Evolutionary conservation across 2,888 invertebrate species (phyloP).

Genomic region (Lepidochitona cinerea): DNA sequence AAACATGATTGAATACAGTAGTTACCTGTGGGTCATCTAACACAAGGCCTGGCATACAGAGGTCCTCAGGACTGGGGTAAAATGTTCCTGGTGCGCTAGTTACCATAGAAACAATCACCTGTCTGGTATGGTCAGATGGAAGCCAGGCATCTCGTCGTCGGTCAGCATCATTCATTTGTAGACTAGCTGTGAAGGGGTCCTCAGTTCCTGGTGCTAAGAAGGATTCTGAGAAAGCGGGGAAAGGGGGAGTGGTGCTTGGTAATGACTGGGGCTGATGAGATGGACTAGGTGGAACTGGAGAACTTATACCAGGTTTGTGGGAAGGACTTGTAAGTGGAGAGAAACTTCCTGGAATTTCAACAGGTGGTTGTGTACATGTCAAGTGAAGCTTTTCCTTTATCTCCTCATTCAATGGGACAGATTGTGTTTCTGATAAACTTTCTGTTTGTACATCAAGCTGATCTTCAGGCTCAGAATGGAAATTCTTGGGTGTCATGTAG

Average conservation of each 20-base stretch:
- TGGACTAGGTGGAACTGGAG: conserved; percentile 37
- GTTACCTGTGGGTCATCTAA: conserved; percentile 86
- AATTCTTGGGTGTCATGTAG: background rate
- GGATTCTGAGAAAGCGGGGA: conserved; percentile 29
- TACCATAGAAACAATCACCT: conserved; percentile 74
- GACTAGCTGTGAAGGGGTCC: conserved; percentile 58
- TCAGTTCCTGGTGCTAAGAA: conserved; percentile 25
- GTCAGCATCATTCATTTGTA: conserved; percentile 65
- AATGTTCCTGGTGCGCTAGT: conserved; percentile 81
- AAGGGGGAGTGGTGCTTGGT: conserved; percentile 14
- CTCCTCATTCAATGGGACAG: background rate
- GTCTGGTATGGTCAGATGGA: conserved; percentile 82
- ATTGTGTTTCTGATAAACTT: background rate
- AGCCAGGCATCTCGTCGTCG: conserved; percentile 78
- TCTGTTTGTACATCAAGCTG: background rate
- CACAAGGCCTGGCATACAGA: conserved; percentile 89
- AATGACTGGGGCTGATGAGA: conserved; percentile 31
- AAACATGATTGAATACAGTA: too few species aligned
- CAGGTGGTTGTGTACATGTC: background rate
- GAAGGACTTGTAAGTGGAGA: conserved; percentile 51
- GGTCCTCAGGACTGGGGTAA: conserved; percentile 80
- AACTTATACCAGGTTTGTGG: conserved; percentile 21
- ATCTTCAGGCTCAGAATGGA: background rate
- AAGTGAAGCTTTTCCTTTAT: background rate
- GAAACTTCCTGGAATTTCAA: conserved; percentile 39